Percentiles rank a stretch among this genome's conserved stretches.
Evolutionary conservation across 2,113 vertebrate species (phyloP).

Genomic region (Terrapene triunguis): DNA sequence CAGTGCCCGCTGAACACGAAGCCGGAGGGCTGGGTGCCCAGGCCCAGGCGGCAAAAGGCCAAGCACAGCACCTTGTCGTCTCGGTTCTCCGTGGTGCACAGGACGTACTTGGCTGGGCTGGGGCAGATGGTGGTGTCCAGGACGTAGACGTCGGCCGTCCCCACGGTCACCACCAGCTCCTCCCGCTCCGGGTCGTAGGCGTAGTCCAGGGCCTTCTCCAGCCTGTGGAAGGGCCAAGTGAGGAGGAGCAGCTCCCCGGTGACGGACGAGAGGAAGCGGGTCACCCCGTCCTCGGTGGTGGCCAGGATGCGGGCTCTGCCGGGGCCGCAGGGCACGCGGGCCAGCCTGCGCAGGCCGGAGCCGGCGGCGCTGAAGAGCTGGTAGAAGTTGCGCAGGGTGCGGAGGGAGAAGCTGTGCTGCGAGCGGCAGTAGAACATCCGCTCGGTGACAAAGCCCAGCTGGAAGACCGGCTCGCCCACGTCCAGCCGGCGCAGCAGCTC

Average conservation of each 20-base stretch:
- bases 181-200: constrained; percentile 70
- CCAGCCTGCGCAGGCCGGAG: constrained; percentile 44
- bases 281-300: constrained; percentile 59
- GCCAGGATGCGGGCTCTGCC: constrained; percentile 66
- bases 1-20: constrained; percentile 73
- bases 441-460: constrained; percentile 50
- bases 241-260: constrained; percentile 71
- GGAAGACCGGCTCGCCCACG: constrained; percentile 25
- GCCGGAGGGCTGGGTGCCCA: constrained; percentile 36
- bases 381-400: constrained; percentile 64
- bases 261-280: constrained; percentile 67
- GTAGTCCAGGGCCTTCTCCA: constrained; percentile 71
- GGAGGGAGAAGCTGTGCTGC: constrained; percentile 53
- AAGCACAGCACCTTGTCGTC: constrained; percentile 70
- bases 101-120: constrained; percentile 69
- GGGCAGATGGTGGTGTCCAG: constrained; percentile 73
- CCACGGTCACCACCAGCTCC: constrained; percentile 74
- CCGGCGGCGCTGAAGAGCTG: constrained; percentile 68
- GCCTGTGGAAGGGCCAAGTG: constrained; percentile 72
- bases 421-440: constrained; percentile 70
- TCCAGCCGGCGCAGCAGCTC: constrained; percentile 64
- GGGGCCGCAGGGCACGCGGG: constrained; percentile 25
- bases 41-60: constrained; percentile 60
- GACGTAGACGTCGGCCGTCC: constrained; percentile 66
- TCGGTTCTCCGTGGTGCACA: constrained; percentile 30